These are phyloP conservation scores for Ischnura elegans DNA, from an alignment of 2,888 invertebrate species.

Conservation along the genomic window DNA sequence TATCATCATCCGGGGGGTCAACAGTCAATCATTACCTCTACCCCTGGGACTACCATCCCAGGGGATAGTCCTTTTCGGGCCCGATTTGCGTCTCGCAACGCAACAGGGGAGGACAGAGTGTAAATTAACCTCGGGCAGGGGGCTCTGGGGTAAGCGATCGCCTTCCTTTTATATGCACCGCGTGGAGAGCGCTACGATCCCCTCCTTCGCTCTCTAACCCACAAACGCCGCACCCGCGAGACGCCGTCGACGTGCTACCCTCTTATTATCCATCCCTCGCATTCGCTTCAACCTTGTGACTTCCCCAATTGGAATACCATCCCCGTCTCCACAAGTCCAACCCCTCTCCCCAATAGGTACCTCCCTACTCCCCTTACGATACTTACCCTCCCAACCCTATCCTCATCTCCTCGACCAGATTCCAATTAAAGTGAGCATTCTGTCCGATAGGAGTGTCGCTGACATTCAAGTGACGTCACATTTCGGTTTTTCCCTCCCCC, in stretches of 20 bases:
- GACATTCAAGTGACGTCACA: constrained; percentile 66
- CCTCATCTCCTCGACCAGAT: constrained; percentile 18
- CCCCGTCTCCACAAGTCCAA: no score
- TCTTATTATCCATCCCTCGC: neutral
- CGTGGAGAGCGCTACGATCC: neutral
- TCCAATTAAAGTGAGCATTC: constrained; percentile 67
- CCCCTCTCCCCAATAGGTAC: neutral
- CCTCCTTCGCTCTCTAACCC: neutral
- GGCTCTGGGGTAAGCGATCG: no score
- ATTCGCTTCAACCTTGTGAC: neutral
- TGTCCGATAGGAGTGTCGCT: constrained; percentile 62
- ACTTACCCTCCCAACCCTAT: neutral
- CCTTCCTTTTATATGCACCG: no score
- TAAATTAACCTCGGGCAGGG: neutral
- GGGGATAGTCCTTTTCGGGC: neutral
- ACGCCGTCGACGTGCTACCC: neutral
- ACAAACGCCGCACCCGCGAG: neutral
- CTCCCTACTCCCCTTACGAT: neutral
- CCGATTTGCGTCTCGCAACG: neutral
- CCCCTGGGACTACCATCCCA: neutral
- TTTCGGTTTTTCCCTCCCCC: constrained; percentile 50
- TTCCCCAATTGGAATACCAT: no score
- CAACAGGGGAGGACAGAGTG: neutral
- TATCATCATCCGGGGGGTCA: no score
- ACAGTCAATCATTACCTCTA: neutral